These are phyloP conservation scores for Drosophila vallismaia DNA, from an alignment of 2,888 invertebrate species.

Conservation along the genomic window DNA sequence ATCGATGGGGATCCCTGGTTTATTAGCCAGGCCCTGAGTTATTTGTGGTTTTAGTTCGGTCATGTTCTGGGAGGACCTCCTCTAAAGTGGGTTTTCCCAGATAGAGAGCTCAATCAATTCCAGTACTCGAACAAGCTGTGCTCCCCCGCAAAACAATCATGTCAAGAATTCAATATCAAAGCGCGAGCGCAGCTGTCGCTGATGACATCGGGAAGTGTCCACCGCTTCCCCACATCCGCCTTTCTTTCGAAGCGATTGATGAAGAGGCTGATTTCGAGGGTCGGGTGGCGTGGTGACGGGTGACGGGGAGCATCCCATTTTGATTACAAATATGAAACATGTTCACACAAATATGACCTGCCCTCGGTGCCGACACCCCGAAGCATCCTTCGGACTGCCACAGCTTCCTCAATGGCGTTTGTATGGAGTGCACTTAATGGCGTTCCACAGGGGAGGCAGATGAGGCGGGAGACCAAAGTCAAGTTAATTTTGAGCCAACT, in stretches of 20 bases:
- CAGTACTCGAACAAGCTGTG: slow-evolving; percentile 62
- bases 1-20: slow-evolving; percentile 34
- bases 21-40: slow-evolving; percentile 51
- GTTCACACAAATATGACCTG: slow-evolving; percentile 39
- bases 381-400: not conserved
- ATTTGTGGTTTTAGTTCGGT: slow-evolving; percentile 25
- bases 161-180: slow-evolving; percentile 79
- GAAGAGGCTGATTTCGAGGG: slow-evolving; percentile 55
- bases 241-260: slow-evolving; percentile 57
- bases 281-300: not conserved
- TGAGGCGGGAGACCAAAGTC: slow-evolving; percentile 11
- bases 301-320: slow-evolving; percentile 38
- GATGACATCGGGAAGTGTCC: slow-evolving; percentile 65
- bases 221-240: slow-evolving; percentile 9
- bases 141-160: slow-evolving; percentile 62
- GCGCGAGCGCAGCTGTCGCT: slow-evolving; percentile 71
- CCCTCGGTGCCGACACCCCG: slow-evolving; percentile 9
- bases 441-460: slow-evolving; percentile 24
- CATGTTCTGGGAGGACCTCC: not conserved
- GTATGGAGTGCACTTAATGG: slow-evolving; percentile 61
- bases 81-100: slow-evolving; percentile 12
- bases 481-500: slow-evolving; percentile 55
- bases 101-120: slow-evolving; percentile 36
- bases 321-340: slow-evolving; percentile 71
- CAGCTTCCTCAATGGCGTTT: slow-evolving; percentile 38